phyloP scores from a whole-genome alignment of 1,140 invertebrate species.

The Drosophila kepulauana region DNA sequence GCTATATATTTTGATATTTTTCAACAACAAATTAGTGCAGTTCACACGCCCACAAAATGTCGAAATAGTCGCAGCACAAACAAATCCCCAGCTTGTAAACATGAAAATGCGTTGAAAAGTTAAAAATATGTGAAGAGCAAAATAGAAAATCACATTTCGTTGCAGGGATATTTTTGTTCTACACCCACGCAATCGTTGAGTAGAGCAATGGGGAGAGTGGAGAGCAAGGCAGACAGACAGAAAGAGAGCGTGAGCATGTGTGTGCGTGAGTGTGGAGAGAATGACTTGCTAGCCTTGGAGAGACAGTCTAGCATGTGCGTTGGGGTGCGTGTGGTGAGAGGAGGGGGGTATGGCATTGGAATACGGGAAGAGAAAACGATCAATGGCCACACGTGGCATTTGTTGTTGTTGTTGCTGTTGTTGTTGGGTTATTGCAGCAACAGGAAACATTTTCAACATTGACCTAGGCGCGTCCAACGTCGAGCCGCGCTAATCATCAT shows the following conservation, averaged over 20 bases:
- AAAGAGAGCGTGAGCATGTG: neutral
- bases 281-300: constrained; percentile 10
- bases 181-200: constrained; percentile 36
- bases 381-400: constrained; percentile 52
- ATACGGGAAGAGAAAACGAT: constrained; percentile 6
- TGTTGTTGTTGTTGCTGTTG: constrained; percentile 5
- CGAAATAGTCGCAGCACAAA: constrained; percentile 18
- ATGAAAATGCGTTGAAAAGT: constrained; percentile 52
- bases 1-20: neutral
- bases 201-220: constrained; percentile 17
- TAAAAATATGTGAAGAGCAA: constrained; percentile 32
- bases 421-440: constrained; percentile 10
- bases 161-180: constrained; percentile 25
- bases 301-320: neutral
- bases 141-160: constrained; percentile 13
- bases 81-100: constrained; percentile 5
- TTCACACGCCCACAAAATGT: constrained; percentile 33
- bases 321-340: neutral
- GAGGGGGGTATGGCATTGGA: neutral
- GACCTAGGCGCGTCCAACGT: constrained; percentile 43
- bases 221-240: neutral
- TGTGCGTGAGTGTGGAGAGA: neutral
- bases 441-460: constrained; percentile 49
- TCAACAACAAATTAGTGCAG: neutral
- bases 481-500: constrained; percentile 6